Evolutionary conservation across 2,797 vertebrate genomes (phyloP).

Genomic region (Tolypeutes matacus): DNA sequence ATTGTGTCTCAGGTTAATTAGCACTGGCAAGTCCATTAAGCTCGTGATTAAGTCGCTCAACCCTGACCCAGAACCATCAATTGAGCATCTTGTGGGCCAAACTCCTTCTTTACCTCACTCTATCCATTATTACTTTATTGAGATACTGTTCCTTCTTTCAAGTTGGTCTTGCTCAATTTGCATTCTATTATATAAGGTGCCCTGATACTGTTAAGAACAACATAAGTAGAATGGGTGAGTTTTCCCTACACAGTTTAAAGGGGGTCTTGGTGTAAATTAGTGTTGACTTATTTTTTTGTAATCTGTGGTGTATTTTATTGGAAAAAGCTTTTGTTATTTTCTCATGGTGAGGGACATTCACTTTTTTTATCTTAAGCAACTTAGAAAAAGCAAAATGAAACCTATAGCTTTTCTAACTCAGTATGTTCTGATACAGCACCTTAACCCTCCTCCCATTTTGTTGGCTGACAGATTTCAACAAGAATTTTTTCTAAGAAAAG

Average conservation of each 20-base stretch:
- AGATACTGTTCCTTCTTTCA: not conserved
- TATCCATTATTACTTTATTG: conserved; percentile 68
- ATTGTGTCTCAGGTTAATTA: conserved; percentile 65
- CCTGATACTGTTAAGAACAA: not conserved
- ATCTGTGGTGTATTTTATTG: conserved; percentile 26
- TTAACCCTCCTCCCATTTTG: conserved; percentile 8
- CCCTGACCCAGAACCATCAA: conserved; percentile 66
- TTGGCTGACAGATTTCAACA: conserved; percentile 51
- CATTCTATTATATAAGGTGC: not conserved
- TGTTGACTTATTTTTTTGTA: conserved; percentile 43
- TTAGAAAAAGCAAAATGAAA: conserved; percentile 4
- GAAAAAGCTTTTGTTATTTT: conserved; percentile 50
- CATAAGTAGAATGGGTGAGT: not conserved
- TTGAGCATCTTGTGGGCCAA: conserved; percentile 51
- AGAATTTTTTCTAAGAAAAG: conserved; percentile 62
- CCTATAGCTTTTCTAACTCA: conserved; percentile 3
- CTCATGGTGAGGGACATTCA: not conserved
- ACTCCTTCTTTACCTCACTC: conserved; percentile 36
- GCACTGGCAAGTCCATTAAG: conserved; percentile 70
- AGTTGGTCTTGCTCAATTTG: conserved; percentile 25
- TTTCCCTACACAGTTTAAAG: conserved; percentile 45
- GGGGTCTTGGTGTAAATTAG: not conserved
- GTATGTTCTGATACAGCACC: not conserved
- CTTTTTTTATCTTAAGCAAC: not conserved
- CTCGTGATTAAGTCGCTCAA: conserved; percentile 60